These are phyloP conservation scores for Trichoplusia ni DNA, from an alignment of 1,140 invertebrate genomes.

Conservation along the genomic window DNA sequence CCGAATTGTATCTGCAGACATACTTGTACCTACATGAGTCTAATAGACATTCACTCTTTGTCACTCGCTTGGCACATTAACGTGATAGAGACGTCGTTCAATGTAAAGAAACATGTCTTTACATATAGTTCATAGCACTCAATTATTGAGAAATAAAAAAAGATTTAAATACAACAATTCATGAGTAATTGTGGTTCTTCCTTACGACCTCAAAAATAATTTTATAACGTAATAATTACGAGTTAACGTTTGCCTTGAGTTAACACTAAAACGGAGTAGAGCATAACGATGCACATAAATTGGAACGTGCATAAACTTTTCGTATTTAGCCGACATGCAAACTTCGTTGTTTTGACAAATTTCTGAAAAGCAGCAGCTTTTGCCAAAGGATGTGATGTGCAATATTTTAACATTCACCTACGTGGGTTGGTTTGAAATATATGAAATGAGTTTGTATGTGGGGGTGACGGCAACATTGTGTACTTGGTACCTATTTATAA, in stretches of 20 bases:
- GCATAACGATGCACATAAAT: conserved; percentile 8
- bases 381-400: background rate
- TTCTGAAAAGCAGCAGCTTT: background rate
- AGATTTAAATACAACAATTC: no score
- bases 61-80: conserved; percentile 13
- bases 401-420: background rate
- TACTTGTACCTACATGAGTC: conserved; percentile 7
- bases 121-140: background rate
- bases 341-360: conserved; percentile 3
- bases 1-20: no score
- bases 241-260: conserved; percentile 7
- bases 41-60: conserved; percentile 18
- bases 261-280: conserved; percentile 4
- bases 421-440: background rate
- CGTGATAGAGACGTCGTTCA: conserved; percentile 5
- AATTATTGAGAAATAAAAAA: background rate
- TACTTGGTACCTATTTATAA: no score
- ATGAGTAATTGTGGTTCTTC: no score
- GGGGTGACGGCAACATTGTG: no score
- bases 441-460: background rate
- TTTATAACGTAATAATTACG: no score
- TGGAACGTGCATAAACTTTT: background rate
- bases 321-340: no score
- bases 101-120: background rate
- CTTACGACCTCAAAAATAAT: no score